Evolutionary conservation across 2,888 invertebrate genomes (phyloP), one percentile per base, ranked within the genome.

Genomic region (Thecophora atra): DNA sequence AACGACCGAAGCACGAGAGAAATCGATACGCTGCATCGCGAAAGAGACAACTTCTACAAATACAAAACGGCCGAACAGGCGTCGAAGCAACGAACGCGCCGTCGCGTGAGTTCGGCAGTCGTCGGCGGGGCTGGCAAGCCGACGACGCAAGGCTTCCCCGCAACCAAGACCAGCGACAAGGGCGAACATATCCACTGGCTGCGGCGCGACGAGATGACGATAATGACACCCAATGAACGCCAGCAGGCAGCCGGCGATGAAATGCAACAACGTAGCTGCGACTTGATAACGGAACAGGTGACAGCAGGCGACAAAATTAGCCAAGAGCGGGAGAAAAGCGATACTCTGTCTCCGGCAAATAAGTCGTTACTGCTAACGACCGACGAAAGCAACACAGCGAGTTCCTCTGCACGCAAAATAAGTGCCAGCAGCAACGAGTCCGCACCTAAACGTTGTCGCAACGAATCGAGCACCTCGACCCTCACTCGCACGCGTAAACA

Each of bases 31-130:
- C 52, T 78, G 44, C 82, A 81, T 63, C 79, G 78, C 5, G 79
- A 82, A 70, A 84, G 81, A 74, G 87, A 87, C 75, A 86, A 87
- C 73, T 87, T 87, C 75, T 85, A 87, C 74, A 87, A 87, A 76
- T 86, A 85, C 77, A 87, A 86, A 81, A 85, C 84, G 72, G 87
- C 87, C 60, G 83, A 83, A 19, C 84, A 83, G 74, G 78, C 79
- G 19, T 74, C 76, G 8, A 76, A 78, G 68, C 72, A 74, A 62
- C 54, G 74, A 11, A 67, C 73, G 44, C 58, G 28, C 4, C 24
- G 26, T 3, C 78, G 77, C 67, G 51, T 76, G 64, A 79, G 74
- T 69, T 79, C 73, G 3, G 74, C 75, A 47, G 74, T 77, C 3
- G 70, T 76, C 0, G 70, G 70, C 58, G 65, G 44, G 19, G 56